Evolutionary conservation across 2,888 invertebrate genomes (phyloP).

Genomic region (Lasioglossum pauxillum): DNA sequence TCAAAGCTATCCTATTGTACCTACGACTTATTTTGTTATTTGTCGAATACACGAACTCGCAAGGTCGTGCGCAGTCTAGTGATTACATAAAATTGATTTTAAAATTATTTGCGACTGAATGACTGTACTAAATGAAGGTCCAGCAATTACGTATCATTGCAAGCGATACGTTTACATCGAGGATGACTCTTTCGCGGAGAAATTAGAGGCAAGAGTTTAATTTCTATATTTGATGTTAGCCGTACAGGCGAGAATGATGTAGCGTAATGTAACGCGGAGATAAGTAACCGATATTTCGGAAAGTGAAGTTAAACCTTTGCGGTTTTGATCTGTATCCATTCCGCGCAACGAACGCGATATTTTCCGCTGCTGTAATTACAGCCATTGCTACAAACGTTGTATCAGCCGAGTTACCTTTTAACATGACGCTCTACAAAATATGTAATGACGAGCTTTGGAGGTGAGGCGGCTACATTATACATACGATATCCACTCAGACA

Average conservation of each 20-base stretch:
- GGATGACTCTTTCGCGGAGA: not conserved
- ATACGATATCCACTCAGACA: not conserved
- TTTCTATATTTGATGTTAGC: not conserved
- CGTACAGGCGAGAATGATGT: not conserved
- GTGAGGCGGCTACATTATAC: not conserved
- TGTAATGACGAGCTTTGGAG: not conserved
- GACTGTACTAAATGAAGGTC: not conserved
- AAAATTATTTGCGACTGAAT: not conserved
- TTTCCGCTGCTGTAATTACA: not conserved
- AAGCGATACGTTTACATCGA: not conserved
- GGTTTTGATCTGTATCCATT: not conserved
- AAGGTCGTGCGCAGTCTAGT: not conserved
- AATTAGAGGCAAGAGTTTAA: not conserved
- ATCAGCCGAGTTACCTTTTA: conserved; percentile 1
- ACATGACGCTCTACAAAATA: not conserved
- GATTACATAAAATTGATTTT: not conserved
- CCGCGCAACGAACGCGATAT: not conserved
- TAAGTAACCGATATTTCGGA: not conserved
- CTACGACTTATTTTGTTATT: not conserved
- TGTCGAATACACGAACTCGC: not conserved
- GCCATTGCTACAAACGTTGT: not conserved
- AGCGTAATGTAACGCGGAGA: conserved; percentile 7
- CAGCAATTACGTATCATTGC: not conserved
- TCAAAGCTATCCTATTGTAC: not conserved
- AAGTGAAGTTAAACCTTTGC: conserved; percentile 5